Percentiles rank a stretch among this genome's conserved stretches.
Evolutionary conservation across 2,888 invertebrate species (phyloP).

Genomic region (Gortyna flavago): DNA sequence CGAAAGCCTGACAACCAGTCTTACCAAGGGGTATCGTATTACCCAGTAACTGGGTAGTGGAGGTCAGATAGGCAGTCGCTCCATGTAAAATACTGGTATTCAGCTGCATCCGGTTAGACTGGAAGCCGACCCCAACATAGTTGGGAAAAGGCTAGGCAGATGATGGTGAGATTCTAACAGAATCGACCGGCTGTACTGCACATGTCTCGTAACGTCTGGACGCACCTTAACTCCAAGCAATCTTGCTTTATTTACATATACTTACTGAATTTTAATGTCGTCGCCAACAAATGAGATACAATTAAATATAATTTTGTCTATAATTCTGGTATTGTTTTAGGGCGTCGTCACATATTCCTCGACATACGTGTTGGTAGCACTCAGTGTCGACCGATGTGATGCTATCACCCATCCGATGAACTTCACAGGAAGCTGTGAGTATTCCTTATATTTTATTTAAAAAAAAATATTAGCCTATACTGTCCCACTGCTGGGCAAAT

Average conservation of each 20-base stretch:
- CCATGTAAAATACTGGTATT: too few relatives aligned
- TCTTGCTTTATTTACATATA: not conserved
- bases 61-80: too few relatives aligned
- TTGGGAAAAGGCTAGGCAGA: too few relatives aligned
- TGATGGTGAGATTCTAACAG: too few relatives aligned
- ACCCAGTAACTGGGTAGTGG: too few relatives aligned
- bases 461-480: too few relatives aligned
- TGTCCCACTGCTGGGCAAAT: not conserved
- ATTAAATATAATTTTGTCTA: not conserved
- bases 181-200: too few relatives aligned
- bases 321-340: constrained; percentile 65
- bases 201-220: too few relatives aligned
- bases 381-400: constrained; percentile 97
- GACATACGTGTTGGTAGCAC: constrained; percentile 97
- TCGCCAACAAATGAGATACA: not conserved
- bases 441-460: constrained; percentile 27
- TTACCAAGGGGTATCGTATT: too few relatives aligned
- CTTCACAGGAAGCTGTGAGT: constrained; percentile 98
- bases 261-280: not conserved
- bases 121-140: too few relatives aligned
- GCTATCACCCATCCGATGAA: constrained; percentile 98
- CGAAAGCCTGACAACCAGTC: too few relatives aligned
- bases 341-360: constrained; percentile 97
- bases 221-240: not conserved
- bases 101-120: too few relatives aligned